phyloP scores from a whole-genome alignment of 2,888 invertebrate species.

The Melangyna quadrimaculata region DNA sequence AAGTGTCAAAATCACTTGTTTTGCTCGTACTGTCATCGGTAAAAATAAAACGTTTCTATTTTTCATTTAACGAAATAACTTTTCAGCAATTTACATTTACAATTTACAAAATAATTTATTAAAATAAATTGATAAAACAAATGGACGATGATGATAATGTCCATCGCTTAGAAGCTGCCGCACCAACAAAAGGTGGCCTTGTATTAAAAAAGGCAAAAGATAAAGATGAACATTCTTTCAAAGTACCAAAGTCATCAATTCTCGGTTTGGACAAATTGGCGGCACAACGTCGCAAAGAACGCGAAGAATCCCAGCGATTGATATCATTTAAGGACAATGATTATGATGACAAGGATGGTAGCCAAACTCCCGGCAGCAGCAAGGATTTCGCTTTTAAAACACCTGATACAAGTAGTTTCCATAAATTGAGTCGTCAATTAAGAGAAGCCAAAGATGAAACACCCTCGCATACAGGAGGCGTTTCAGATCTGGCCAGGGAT shows the following conservation, averaged over 20 bases:
- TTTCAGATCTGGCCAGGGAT: slow-evolving; percentile 86
- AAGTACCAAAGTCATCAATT: slow-evolving; percentile 88
- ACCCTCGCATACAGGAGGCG: slow-evolving; percentile 96
- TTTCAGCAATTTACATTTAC: background rate
- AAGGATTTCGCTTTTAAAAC: slow-evolving; percentile 79
- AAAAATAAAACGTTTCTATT: slow-evolving; percentile 65
- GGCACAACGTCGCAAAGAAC: slow-evolving; percentile 86
- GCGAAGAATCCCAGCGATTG: slow-evolving; percentile 84
- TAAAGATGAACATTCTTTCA: slow-evolving; percentile 83
- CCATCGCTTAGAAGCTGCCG: slow-evolving; percentile 88
- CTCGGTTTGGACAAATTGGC: slow-evolving; percentile 93
- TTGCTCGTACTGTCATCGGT: slow-evolving; percentile 63
- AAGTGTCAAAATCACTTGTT: slow-evolving; percentile 66
- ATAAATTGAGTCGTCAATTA: slow-evolving; percentile 84
- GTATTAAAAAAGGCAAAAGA: slow-evolving; percentile 84
- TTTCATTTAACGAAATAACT: background rate
- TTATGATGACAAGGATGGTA: slow-evolving; percentile 79
- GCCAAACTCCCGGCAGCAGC: slow-evolving; percentile 67
- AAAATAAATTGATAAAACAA: background rate
- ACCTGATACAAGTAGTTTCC: slow-evolving; percentile 77
- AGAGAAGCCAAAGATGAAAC: slow-evolving; percentile 92
- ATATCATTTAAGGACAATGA: slow-evolving; percentile 85
- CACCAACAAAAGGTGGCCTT: slow-evolving; percentile 85
- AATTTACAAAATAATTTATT: background rate
- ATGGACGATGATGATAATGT: slow-evolving; percentile 79